phyloP scores from a whole-genome alignment of 2,797 vertebrate species.

The Carduelis carduelis region DNA sequence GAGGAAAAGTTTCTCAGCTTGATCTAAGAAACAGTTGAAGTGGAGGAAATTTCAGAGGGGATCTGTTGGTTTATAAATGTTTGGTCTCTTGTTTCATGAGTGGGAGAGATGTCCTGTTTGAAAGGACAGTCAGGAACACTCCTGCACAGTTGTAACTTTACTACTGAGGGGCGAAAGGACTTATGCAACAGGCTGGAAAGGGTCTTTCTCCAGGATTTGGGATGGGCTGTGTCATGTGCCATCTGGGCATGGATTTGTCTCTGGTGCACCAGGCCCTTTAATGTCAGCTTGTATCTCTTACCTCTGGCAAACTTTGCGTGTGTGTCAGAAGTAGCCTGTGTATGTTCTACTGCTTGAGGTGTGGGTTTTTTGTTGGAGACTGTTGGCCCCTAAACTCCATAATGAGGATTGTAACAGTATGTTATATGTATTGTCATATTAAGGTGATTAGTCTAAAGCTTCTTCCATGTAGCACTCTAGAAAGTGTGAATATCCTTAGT shows the following conservation, averaged over 20 bases:
- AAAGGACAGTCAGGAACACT: neutral
- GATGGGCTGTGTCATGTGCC: neutral
- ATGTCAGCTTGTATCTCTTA: neutral
- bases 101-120: neutral
- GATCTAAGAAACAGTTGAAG: neutral
- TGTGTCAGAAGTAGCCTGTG: neutral
- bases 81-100: neutral
- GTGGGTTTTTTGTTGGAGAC: neutral
- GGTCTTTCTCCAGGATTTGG: neutral
- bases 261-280: neutral
- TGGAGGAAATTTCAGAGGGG: neutral
- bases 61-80: neutral
- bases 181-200: neutral
- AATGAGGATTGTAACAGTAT: neutral
- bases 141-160: neutral
- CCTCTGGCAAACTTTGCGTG: neutral
- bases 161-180: neutral
- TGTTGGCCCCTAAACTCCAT: neutral
- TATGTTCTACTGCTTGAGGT: neutral
- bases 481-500: neutral
- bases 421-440: neutral
- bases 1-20: neutral
- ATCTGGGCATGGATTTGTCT: neutral
- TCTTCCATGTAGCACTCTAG: neutral
- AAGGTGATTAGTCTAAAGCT: neutral